Conservation (phyloP, 2,797 vertebrate species). For the Sciaenops ocellatus region DNA sequence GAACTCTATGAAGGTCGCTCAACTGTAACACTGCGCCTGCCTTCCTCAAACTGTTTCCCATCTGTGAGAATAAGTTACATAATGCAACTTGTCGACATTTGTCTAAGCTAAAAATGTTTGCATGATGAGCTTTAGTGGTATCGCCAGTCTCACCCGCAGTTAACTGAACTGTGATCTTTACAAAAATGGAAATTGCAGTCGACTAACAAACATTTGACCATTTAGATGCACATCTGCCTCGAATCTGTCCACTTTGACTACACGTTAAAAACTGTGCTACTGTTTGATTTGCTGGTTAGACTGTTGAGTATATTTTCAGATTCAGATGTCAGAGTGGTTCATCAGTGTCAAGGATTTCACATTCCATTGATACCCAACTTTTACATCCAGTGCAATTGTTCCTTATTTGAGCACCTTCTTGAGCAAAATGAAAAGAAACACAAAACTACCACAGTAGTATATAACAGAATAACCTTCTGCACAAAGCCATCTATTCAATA, state of each 20-base stretch:
- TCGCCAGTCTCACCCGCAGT: conserved; percentile 13
- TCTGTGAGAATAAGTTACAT: conserved; percentile 32
- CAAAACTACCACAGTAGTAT: conserved; percentile 82
- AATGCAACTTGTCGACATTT: conserved; percentile 24
- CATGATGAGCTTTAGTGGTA: conserved; percentile 35
- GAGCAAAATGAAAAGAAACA: conserved; percentile 71
- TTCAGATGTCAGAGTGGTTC: conserved; percentile 67
- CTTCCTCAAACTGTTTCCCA: conserved; percentile 19
- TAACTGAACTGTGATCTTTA: conserved; percentile 28
- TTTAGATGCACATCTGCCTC: conserved; percentile 31
- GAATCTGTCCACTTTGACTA: conserved; percentile 32
- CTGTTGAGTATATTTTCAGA: conserved; percentile 50
- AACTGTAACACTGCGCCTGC: conserved; percentile 31
- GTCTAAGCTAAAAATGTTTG: conserved; percentile 22
- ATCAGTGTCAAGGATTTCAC: conserved; percentile 78
- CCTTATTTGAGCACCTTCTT: conserved; percentile 77
- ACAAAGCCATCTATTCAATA: conserved; percentile 70
- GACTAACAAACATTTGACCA: conserved; percentile 34
- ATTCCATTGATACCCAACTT: conserved; percentile 71
- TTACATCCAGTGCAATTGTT: conserved; percentile 81
- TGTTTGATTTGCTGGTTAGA: conserved; percentile 68
- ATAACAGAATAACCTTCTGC: conserved; percentile 65
- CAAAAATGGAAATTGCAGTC: conserved; percentile 19
- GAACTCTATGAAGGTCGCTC: conserved; percentile 44
- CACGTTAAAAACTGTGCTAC: conserved; percentile 71